Evolutionary conservation across 2,113 vertebrate species (phyloP), one percentile per base, ranked within the genome.

Genomic region (Percopsis transmontana): DNA sequence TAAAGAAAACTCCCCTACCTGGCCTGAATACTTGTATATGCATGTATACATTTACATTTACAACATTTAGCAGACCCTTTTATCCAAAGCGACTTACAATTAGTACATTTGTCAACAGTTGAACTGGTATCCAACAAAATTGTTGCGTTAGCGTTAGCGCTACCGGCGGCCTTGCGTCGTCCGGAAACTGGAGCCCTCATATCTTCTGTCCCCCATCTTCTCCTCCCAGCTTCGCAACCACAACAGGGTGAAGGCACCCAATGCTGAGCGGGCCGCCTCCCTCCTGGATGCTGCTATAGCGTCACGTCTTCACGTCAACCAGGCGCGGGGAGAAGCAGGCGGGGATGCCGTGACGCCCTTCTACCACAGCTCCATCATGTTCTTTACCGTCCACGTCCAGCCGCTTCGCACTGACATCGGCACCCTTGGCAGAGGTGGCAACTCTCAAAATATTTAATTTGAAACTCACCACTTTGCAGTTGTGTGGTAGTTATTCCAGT

Each of bases 351-450:
- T 82, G 0, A 82, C 84, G 0, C 84, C 85, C 60, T 91, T 94
- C 52, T 93, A 90, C 52, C 92, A 95, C 68, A 96, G 92, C 87
- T 98, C 96, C 10, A 94, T 98, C 84, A 98, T 99, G 97, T 95
- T 99, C 81, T 99, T 98, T 92, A 98, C 96, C 0, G 90, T 99
- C 67, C 94, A 99, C 71, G 88, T 99, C 84, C 97, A 96, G 85
- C 96, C 97, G 79, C 97, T 96, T 65, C 95, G 95, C 2, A 95
- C 96, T 83, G 96, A 98, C 72, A 96, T 95, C 89, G 95, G 92
- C 0, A 83, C 84, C 55, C 77, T 62, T 10, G 92, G 95, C 48
- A 99, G 97, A 85, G 96, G 96, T 0, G 92, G 91, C 83, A 91
- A 94, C 95, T 90, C n/a, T 40, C 38, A 12, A 19, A 10, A 53